Evolutionary conservation across 2,797 vertebrate species (phyloP).

Genomic region (Orestias chungarensis): DNA sequence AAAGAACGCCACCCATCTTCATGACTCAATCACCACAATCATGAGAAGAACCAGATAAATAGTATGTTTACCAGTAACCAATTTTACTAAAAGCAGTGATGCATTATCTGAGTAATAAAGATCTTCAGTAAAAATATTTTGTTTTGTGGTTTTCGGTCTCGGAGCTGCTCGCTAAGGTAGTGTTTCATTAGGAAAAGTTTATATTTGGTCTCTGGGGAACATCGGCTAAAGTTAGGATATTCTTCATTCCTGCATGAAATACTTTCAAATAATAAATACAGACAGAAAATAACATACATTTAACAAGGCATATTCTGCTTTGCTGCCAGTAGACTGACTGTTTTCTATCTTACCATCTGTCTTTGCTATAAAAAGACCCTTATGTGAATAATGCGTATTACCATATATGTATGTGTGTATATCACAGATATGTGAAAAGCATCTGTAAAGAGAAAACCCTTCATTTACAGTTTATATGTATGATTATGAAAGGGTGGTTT

Average conservation of each 20-base stretch:
- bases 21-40: neutral
- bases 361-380: neutral
- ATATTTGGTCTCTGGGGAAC: neutral
- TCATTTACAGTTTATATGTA: neutral
- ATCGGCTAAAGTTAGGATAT: neutral
- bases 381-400: neutral
- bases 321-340: neutral
- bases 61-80: neutral
- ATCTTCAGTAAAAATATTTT: neutral
- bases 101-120: neutral
- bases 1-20: neutral
- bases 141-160: neutral
- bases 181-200: neutral
- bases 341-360: neutral
- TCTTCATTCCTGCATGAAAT: neutral
- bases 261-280: neutral
- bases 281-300: neutral
- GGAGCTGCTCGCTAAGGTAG: neutral
- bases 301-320: neutral
- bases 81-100: neutral
- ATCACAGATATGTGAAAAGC: no score
- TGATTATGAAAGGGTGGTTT: neutral
- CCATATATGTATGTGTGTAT: no score
- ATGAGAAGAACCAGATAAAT: neutral
- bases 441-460: neutral